Conservation (phyloP, 2,113 vertebrate species). For the Catharus bicknelli region DNA sequence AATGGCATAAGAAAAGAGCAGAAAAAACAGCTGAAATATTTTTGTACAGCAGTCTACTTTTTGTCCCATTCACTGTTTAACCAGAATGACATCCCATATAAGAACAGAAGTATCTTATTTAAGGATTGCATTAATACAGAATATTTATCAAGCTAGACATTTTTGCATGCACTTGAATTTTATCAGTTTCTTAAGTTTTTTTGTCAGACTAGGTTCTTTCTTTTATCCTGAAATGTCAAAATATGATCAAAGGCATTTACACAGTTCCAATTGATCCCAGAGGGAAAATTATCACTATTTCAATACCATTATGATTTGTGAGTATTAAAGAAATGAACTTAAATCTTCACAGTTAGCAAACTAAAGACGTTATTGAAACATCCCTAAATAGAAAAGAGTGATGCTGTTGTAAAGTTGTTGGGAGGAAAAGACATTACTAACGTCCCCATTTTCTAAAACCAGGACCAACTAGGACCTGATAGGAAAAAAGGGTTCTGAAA, state of each 20-base stretch:
- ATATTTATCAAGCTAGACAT: not conserved
- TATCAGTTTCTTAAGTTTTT: not conserved
- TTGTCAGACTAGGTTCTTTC: not conserved
- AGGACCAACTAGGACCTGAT: not conserved
- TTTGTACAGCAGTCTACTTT: not conserved
- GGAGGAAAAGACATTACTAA: not conserved
- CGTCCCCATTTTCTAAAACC: not conserved
- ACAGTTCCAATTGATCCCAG: not conserved
- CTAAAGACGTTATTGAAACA: not conserved
- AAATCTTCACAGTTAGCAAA: not conserved
- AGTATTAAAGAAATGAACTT: not conserved
- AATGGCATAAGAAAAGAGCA: not conserved
- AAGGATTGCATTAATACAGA: not conserved
- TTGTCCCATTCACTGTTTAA: not conserved
- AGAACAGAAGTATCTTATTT: not conserved
- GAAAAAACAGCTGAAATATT: not conserved
- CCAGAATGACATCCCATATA: not conserved
- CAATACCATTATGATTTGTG: not conserved
- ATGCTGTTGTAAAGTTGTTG: not conserved
- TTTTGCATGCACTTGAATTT: not conserved
- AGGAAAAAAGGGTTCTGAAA: not conserved
- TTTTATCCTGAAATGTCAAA: not conserved
- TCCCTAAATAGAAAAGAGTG: not conserved
- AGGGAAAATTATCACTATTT: not conserved
- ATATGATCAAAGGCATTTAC: not conserved